Evolutionary conservation across 2,113 vertebrate species (phyloP), one percentile per base, ranked within the genome.

Genomic region (Ploceus nigricollis): DNA sequence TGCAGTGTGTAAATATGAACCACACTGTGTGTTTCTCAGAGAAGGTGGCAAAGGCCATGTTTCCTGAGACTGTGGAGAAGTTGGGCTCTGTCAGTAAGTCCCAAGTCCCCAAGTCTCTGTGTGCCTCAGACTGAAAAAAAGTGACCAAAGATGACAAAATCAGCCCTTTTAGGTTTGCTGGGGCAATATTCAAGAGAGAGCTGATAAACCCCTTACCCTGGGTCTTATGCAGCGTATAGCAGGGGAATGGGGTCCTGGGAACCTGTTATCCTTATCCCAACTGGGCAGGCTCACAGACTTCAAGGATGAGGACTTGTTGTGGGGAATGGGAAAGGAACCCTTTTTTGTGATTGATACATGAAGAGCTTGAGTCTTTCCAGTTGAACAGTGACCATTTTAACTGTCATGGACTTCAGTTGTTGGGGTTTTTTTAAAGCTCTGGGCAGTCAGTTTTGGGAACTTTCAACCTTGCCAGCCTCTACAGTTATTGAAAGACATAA

Each of bases 221-320:
- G 7, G 40, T 60, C 25, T 78, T 56, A 69, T 66, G 45, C 42
- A 61, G 22, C 0, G 0, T 42, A 9, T 0, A 7, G 40, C 2
- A 2, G 18, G 15, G 47, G 21, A 86, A 65, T 22, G 17, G 25
- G 33, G 8, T 5, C 5, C 47, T 56, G 54, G 20, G 33, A 86
- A 4, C 15, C 58, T 39, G 30, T 15, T 4, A 6, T 42, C 11
- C 50, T 5, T 56, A 6, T 30, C 19, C 33, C 39, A 61, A 0
- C 6, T 24, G 27, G 28, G 23, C 33, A 70, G n/a, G 47, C 44
- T 89, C 39, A 87, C 35, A 81, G 48, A 30, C 60, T 92, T 23
- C 69, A 9, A 83, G 72, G 72, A 60, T 40, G 11, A 35, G 40
- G 25, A 24, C n/a, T 87, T 4, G 1, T 15, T 27, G 16, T 17